A percentile compares a stretch with the other conserved stretches of the same genome.
phyloP scores from a whole-genome alignment of 2,113 vertebrate genomes.

The Protobothrops flavoviridis region DNA sequence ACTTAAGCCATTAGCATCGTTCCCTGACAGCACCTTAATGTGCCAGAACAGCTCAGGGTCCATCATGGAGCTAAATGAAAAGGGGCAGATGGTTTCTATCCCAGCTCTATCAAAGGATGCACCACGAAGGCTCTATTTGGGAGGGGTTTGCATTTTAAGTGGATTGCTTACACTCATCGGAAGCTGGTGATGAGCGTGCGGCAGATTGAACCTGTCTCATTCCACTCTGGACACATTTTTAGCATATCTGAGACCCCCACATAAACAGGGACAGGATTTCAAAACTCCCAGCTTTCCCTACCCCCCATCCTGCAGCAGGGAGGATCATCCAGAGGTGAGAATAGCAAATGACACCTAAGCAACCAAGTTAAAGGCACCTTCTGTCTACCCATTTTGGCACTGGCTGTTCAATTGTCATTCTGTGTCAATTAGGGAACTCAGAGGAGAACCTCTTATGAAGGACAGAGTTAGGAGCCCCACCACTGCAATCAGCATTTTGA shows the following conservation, averaged over 20 bases:
- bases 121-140: conserved; percentile 8
- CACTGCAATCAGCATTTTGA: neutral
- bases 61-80: neutral
- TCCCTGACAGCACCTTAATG: conserved; percentile 6
- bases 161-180: neutral
- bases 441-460: neutral
- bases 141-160: conserved; percentile 11
- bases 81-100: conserved; percentile 16
- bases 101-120: neutral
- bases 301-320: neutral
- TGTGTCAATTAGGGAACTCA: neutral
- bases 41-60: conserved; percentile 7
- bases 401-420: neutral
- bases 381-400: neutral
- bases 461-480: neutral
- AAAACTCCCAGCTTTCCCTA: neutral
- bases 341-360: neutral
- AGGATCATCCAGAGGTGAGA: neutral
- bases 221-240: neutral
- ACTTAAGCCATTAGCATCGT: conserved; percentile 7
- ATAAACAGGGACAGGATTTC: neutral
- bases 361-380: neutral
- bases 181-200: neutral
- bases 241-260: neutral
- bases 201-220: conserved; percentile 26